Evolutionary conservation across 2,113 vertebrate species (phyloP), one percentile per base, ranked within the genome.

Genomic region (Protomyctophum bolini): DNA sequence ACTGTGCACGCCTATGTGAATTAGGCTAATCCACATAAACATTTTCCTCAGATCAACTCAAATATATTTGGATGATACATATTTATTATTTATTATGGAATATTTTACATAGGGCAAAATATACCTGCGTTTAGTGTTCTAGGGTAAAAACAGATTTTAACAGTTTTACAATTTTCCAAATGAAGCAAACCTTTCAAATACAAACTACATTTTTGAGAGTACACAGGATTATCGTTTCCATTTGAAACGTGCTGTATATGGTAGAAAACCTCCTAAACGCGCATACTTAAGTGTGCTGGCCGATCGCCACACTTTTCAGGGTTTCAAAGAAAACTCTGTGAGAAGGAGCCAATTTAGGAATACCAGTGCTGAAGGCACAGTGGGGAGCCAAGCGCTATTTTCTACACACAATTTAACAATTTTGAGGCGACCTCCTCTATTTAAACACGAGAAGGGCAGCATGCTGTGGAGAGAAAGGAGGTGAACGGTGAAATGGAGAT

Each of bases 331-430:
- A 88, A 88, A 88, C 77, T 87, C 75, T 58, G 70, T 66, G 79
- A 82, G 80, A 83, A 86, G 82, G 72, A 76, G 83, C 80, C 84
- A 79, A 81, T 86, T 86, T 83, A 80, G 74, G 72, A 88, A 84
- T 77, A 65, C 63, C 68, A 61, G 83, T 70, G 76, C 75, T 58
- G 66, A 81, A 81, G 52, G 73, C 76, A 67, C 79, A 77, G 84
- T 61, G 60, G 83, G 79, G 72, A 85, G 73, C 75, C 64, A 29
- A 74, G 78, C 41, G 45, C 85, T 84, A 84, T 89, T 87, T 87
- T 87, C 82, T 87, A 86, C 86, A 89, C 87, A 83, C 85, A 88
- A 86, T 90, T 91, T 87, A 83, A 86, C 82, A 86, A 88, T 90
- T 89, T 87, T 67, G 74, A 76, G 83, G 82, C 86, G 85, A 89